Conservation (phyloP, 2,797 vertebrate genomes). For the Gorsachius magnificus region DNA sequence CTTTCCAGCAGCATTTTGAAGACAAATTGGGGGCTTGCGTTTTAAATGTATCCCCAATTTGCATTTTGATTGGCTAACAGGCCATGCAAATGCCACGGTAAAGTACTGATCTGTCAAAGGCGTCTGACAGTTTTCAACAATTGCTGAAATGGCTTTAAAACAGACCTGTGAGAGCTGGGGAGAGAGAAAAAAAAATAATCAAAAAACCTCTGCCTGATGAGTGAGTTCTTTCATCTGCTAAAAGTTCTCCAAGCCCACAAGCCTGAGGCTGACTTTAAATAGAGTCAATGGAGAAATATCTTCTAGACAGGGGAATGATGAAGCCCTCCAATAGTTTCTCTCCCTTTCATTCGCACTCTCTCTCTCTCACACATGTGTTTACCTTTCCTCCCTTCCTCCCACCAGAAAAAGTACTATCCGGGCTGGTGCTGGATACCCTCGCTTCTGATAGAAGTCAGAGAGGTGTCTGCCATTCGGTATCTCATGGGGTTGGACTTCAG, state of each 20-base stretch:
- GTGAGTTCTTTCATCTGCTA: slow-evolving; percentile 69
- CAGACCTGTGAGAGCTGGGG: slow-evolving; percentile 41
- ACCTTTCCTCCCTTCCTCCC: background rate
- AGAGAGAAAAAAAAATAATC: background rate
- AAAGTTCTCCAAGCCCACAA: slow-evolving; percentile 24
- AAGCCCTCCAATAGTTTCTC: slow-evolving; percentile 22
- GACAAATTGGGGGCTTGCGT: slow-evolving; percentile 71
- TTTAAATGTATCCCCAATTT: slow-evolving; percentile 75
- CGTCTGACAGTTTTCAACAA: slow-evolving; percentile 73
- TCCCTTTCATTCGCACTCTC: background rate
- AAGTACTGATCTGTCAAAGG: slow-evolving; percentile 75
- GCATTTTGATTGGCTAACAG: slow-evolving; percentile 76
- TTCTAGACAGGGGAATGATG: slow-evolving; percentile 50
- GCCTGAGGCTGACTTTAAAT: slow-evolving; percentile 67
- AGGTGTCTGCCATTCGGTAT: background rate
- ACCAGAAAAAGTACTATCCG: background rate
- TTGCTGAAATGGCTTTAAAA: slow-evolving; percentile 75
- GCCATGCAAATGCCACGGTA: slow-evolving; percentile 65
- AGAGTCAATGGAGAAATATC: slow-evolving; percentile 66
- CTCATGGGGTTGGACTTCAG: background rate
- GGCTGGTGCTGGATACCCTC: background rate
- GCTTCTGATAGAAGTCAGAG: background rate
- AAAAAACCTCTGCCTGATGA: slow-evolving; percentile 55
- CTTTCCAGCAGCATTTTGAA: slow-evolving; percentile 70
- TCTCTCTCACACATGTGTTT: background rate